These are phyloP conservation scores for Hippasteria phrygiana DNA, from an alignment of 53 echinoderm and acorn worm genomes.

Conservation along the genomic window DNA sequence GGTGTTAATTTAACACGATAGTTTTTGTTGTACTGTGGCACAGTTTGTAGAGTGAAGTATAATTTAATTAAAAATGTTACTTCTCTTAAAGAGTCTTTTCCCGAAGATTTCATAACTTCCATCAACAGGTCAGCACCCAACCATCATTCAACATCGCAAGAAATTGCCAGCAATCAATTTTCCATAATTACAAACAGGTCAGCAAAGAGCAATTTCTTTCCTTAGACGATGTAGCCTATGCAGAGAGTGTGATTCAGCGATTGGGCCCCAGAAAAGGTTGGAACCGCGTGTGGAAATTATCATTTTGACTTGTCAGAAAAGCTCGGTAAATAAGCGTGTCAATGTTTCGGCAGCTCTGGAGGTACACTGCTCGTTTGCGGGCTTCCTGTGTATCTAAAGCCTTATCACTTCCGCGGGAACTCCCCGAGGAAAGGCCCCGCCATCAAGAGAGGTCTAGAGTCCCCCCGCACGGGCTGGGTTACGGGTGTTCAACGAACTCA, in stretches of 20 bases:
- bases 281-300: slow-evolving; percentile 41
- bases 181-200: slow-evolving; percentile 14
- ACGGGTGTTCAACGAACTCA: slow-evolving; percentile 35
- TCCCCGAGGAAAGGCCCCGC: slow-evolving; percentile 11
- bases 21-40: too few species aligned
- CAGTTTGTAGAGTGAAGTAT: too few species aligned
- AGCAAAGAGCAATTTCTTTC: not conserved
- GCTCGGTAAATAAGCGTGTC: slow-evolving; percentile 54
- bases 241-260: slow-evolving; percentile 9
- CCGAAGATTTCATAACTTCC: too few species aligned
- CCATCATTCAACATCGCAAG: too few species aligned
- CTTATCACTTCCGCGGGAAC: slow-evolving; percentile 56
- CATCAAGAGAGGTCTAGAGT: not conserved
- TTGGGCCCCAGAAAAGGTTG: not conserved
- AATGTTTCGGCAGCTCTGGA: slow-evolving; percentile 57
- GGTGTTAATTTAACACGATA: too few species aligned
- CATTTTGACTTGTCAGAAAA: slow-evolving; percentile 51
- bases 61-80: too few species aligned
- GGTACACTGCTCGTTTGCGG: slow-evolving; percentile 41
- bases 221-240: not conserved
- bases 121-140: too few species aligned
- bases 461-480: not conserved
- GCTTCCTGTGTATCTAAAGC: slow-evolving; percentile 66
- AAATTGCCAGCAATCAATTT: too few species aligned
- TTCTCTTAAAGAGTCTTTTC: too few species aligned